These are phyloP conservation scores for Ictalurus punctatus DNA, from an alignment of 2,113 vertebrate species.

Conservation along the genomic window DNA sequence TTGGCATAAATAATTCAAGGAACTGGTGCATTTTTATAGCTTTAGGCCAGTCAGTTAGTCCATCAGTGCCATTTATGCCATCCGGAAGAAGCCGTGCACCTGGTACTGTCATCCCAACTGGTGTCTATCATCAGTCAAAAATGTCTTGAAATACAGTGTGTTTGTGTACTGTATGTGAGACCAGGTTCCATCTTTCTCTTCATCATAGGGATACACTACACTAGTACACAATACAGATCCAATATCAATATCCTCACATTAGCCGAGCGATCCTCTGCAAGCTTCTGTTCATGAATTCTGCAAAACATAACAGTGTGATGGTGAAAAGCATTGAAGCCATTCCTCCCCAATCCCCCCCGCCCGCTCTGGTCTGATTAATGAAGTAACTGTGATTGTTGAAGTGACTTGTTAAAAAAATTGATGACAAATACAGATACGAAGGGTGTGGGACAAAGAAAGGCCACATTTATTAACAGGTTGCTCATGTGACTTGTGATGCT, in stretches of 20 bases:
- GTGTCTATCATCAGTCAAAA: neutral
- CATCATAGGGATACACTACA: neutral
- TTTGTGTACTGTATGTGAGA: neutral
- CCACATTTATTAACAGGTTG: neutral
- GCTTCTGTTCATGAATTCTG: neutral
- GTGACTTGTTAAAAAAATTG: neutral
- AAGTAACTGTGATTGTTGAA: neutral
- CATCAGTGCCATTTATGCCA: neutral
- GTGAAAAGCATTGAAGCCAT: neutral
- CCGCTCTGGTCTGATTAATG: neutral
- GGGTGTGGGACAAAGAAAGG: neutral
- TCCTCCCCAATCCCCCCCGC: no score
- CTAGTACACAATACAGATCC: neutral
- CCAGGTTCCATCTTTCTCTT: neutral
- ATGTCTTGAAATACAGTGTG: neutral
- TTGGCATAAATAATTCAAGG: constrained; percentile 37
- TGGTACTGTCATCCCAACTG: neutral
- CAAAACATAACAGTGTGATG: neutral
- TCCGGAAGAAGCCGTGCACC: neutral
- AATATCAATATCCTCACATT: neutral
- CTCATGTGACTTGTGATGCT: no score
- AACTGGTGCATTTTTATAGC: constrained; percentile 28
- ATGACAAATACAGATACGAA: neutral
- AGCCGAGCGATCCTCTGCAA: neutral
- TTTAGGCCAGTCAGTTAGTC: constrained; percentile 6